Evolutionary conservation across 1,140 invertebrate genomes (phyloP).

Genomic region (Anastatus disparis): DNA sequence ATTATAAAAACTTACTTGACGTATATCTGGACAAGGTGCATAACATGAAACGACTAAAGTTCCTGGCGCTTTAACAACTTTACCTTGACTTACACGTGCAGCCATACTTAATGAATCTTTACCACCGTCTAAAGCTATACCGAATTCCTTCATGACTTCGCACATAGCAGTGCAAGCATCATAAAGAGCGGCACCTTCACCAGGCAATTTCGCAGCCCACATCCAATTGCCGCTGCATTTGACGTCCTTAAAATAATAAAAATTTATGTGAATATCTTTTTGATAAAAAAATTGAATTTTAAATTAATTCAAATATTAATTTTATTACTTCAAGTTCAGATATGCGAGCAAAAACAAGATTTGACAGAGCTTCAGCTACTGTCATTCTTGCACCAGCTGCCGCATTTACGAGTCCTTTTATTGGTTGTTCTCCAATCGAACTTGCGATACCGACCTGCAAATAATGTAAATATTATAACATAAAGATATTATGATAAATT

Average conservation of each 20-base stretch:
- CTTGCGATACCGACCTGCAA: constrained; percentile 86
- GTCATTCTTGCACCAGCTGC: constrained; percentile 90
- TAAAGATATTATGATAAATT: too few relatives aligned
- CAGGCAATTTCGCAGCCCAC: constrained; percentile 96
- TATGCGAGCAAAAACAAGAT: constrained; percentile 93
- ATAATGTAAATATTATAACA: background rate
- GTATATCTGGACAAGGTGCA: constrained; percentile 91
- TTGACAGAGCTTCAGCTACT: constrained; percentile 93
- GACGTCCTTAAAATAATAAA: constrained; percentile 73
- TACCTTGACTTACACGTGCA: constrained; percentile 75
- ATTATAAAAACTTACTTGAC: constrained; percentile 64
- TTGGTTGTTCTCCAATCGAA: constrained; percentile 95
- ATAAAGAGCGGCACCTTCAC: constrained; percentile 88
- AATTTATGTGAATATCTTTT: background rate
- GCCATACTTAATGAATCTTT: constrained; percentile 99
- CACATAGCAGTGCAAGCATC: constrained; percentile 92
- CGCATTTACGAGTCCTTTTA: constrained; percentile 88
- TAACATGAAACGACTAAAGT: constrained; percentile 95
- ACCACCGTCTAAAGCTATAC: constrained; percentile 95
- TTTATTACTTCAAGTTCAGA: constrained; percentile 74
- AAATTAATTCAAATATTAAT: background rate
- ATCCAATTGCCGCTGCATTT: constrained; percentile 99
- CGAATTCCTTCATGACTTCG: constrained; percentile 83
- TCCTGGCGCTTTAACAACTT: constrained; percentile 89
- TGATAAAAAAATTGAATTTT: too few relatives aligned